These are phyloP conservation scores for Pelobates cultripes DNA, from an alignment of 2,797 vertebrate species.

Conservation along the genomic window DNA sequence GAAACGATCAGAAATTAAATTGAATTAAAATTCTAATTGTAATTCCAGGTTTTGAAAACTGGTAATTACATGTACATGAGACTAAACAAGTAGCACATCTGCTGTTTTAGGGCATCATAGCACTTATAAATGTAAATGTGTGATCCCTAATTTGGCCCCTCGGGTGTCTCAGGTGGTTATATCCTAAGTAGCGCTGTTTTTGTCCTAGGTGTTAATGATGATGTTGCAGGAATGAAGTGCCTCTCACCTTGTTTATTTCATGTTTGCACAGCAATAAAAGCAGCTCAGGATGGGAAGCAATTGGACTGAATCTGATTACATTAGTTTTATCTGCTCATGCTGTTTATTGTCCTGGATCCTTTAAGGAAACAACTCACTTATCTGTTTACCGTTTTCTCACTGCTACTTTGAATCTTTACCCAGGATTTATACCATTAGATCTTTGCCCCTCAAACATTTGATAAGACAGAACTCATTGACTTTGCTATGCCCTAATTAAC, in stretches of 20 bases:
- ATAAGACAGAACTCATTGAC: conserved; percentile 35
- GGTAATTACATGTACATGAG: too few relatives aligned
- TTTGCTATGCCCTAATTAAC: background rate
- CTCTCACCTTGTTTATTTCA: conserved; percentile 17
- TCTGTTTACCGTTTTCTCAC: conserved; percentile 14
- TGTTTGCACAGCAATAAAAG: conserved; percentile 38
- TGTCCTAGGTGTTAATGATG: background rate
- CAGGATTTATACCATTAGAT: conserved; percentile 26
- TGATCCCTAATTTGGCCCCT: too few relatives aligned
- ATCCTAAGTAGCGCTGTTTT: too few relatives aligned
- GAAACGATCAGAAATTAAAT: too few relatives aligned
- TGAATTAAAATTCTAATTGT: too few relatives aligned
- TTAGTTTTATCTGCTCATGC: conserved; percentile 8
- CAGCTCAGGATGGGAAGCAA: conserved; percentile 22
- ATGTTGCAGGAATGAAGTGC: background rate
- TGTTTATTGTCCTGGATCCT: conserved; percentile 2
- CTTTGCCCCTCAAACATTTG: conserved; percentile 29
- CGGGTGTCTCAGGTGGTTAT: too few relatives aligned
- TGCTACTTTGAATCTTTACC: conserved; percentile 10
- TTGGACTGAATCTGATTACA: background rate
- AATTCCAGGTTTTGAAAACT: too few relatives aligned
- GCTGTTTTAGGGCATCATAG: too few relatives aligned
- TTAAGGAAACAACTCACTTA: conserved; percentile 15
- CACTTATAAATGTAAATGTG: too few relatives aligned
- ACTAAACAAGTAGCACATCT: too few relatives aligned